Percentiles rank a stretch among this genome's conserved stretches.
phyloP scores from a whole-genome alignment of 2,888 invertebrate species.

The Acleris holmiana region DNA sequence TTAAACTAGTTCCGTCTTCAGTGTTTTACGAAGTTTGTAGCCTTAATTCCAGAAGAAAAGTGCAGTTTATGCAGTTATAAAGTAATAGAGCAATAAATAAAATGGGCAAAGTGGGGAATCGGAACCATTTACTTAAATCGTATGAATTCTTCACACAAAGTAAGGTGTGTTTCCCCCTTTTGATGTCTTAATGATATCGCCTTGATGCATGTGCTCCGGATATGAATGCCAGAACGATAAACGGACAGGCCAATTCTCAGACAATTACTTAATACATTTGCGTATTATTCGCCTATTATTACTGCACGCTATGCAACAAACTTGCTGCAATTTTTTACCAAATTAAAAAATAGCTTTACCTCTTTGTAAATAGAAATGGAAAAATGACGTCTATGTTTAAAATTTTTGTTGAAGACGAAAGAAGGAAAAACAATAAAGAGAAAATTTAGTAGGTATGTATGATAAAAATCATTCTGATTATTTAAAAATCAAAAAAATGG shows the following conservation, averaged over 20 bases:
- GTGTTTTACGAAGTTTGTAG: too few species aligned
- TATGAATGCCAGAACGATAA: constrained; percentile 56
- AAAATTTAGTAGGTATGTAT: too few species aligned
- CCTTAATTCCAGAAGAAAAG: too few species aligned
- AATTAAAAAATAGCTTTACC: not conserved
- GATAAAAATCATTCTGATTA: too few species aligned
- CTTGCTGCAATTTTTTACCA: constrained; percentile 42
- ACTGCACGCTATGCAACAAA: constrained; percentile 41
- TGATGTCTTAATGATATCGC: constrained; percentile 79
- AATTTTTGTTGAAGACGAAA: too few species aligned
- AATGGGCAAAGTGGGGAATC: constrained; percentile 45
- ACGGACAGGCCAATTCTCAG: constrained; percentile 44
- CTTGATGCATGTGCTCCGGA: constrained; percentile 76
- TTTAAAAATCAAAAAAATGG: too few species aligned
- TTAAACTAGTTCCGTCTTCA: too few species aligned
- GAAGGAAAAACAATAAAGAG: too few species aligned
- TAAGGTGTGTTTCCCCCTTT: constrained; percentile 66
- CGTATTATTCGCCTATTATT: constrained; percentile 34
- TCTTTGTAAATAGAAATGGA: not conserved
- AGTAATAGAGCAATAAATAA: too few species aligned
- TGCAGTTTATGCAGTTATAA: too few species aligned
- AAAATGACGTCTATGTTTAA: too few species aligned
- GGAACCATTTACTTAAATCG: constrained; percentile 44
- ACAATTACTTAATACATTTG: constrained; percentile 37
- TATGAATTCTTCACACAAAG: constrained; percentile 65